phyloP scores from a whole-genome alignment of 2,888 invertebrate genomes.

The Julus scanicus region DNA sequence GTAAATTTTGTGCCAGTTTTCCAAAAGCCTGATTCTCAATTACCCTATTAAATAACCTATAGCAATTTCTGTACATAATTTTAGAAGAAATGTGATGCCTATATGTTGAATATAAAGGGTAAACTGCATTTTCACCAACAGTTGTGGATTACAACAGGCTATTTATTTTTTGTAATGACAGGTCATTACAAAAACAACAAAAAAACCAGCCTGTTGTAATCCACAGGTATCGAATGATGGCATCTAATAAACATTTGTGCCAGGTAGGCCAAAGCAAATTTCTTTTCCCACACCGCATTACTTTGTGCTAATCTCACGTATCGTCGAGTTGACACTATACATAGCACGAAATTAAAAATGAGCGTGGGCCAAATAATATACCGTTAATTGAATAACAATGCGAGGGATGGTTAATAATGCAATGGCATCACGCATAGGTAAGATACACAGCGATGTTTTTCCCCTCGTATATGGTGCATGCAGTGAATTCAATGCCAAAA shows the following conservation, averaged over 20 bases:
- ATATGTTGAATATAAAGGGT: too few relatives aligned
- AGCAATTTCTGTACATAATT: too few relatives aligned
- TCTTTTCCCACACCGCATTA: not conserved
- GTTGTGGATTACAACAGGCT: too few relatives aligned
- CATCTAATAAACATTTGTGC: not conserved
- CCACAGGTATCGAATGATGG: not conserved
- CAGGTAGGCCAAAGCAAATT: slow-evolving; percentile 1
- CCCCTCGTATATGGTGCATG: not conserved
- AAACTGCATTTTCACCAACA: too few relatives aligned
- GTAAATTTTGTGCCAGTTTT: too few relatives aligned
- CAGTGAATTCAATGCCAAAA: not conserved
- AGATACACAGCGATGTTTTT: not conserved
- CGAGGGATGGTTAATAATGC: slow-evolving; percentile 45
- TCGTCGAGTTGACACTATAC: slow-evolving; percentile 19
- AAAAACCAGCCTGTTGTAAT: not conserved
- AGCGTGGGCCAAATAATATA: slow-evolving; percentile 43
- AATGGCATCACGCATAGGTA: slow-evolving; percentile 42
- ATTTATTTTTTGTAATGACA: too few relatives aligned
- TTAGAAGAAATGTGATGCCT: too few relatives aligned
- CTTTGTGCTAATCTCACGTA: slow-evolving; percentile 9
- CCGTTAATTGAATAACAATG: slow-evolving; percentile 45
- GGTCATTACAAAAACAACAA: too few relatives aligned
- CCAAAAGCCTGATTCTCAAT: too few relatives aligned
- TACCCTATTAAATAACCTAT: too few relatives aligned
- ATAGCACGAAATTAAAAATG: slow-evolving; percentile 45